Evolutionary conservation across 2,888 invertebrate species (phyloP), one percentile per base, ranked within the genome.

Genomic region (Xylota sylvarum): DNA sequence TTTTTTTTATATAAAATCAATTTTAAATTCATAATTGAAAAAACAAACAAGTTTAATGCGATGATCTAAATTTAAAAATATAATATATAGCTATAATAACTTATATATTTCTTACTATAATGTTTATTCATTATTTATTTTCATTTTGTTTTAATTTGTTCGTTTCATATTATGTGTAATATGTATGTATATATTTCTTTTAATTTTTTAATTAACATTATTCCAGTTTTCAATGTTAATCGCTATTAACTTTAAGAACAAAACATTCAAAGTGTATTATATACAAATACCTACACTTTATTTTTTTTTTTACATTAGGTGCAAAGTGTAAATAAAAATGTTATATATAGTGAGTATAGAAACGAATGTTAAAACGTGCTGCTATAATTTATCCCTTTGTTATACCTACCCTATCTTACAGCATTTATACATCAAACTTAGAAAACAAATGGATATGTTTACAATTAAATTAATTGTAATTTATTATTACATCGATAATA

Each of bases 401-500:
- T 46, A 62, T 46, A n/a, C 17, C 74, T 74, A 74, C 55, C 19
- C 77, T 70, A 70, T 58, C 48, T 58, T 56, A 70, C 82, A 77
- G 77, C 69, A 12, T 40, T 52, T 73, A 19, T 7, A 52, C 37
- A 52, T 40, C 37, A 27, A 40, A 55, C 43, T 69, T 30, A 43
- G 30, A 48, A 48, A 17, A 23, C 23, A 43, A 46, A 43, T 64
- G 40, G 77, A 77, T 82, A 72, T 82, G 77, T 72, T 70, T 70
- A 23, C 27, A 64, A 56, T 58, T 55, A 12, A 70, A 69, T 46
- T 7, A 40, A 64, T 27, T 40, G 2, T 23, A 7, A 60, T 23
- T 23, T 0, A 23, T 50, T 10, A 50, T 50, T 23, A 50, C 6
- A 23, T 50, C 4, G 14, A 43, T 43, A 6, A 17, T 46, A 46